Evolutionary conservation across 2,888 invertebrate species (phyloP), one percentile per base, ranked within the genome.

Genomic region (Apamea crenata): DNA sequence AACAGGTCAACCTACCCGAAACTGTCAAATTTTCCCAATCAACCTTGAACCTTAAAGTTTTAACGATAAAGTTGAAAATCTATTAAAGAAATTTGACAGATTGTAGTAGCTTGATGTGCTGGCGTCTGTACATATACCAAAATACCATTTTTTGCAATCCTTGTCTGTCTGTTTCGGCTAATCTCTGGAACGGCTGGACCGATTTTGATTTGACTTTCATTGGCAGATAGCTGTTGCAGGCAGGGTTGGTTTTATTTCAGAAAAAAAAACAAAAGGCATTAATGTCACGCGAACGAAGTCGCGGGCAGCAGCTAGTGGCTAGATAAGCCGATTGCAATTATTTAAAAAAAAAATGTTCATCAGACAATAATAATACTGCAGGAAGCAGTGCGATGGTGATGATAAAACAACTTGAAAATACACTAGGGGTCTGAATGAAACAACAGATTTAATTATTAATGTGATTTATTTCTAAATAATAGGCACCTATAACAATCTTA

Each of bases 391-490:
- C 3, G 14, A 21, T 14, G 21, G 8, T 29, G 16, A 36, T 36
- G 25, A 25, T 21, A 50, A 50, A 32, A 1, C 2, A 32, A 70
- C 5, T 25, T 16, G 10, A 32, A 50, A 70, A 53, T 70, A 50
- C 25, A 50, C 10, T 32, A 56, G 3, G 2, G 16, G n/a, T 50
- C 32, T 65, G 10, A 77, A 80, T 53, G 75, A 79, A 14, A 71
- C 59, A 74, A 53, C 36, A 66, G 16, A 69, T 68, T 36, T 74
- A 81, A 61, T 80, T 76, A 83, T 80, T 84, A 79, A 77, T 87
- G 76, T 80, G 85, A 84, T 88, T 89, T 88, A 89, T 87, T 89
- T 83, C 87, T 88, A 87, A 86, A 84, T 83, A 84, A 82, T 83
- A 87, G 72, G 77, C 84, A 85, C 76, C 78, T 88, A 80, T 67